phyloP scores from a whole-genome alignment of 2,113 vertebrate genomes.

The Callorhinus ursinus region DNA sequence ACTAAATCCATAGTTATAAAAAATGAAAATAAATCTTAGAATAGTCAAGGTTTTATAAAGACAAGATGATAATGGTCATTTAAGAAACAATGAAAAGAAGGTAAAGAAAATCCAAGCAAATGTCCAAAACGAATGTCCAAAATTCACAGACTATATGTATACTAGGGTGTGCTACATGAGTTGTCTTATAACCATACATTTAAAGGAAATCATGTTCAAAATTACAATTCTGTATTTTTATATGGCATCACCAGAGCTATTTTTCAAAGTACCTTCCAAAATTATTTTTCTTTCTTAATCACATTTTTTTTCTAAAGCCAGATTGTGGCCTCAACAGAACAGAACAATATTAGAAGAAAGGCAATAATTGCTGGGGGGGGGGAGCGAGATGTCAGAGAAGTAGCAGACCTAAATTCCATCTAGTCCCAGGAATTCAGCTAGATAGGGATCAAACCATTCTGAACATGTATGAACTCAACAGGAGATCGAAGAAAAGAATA shows the following conservation, averaged over 20 bases:
- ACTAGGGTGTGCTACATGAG: neutral
- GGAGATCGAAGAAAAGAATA: no score
- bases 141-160: neutral
- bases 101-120: slow-evolving; percentile 19
- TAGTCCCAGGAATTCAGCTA: no score
- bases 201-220: slow-evolving; percentile 39
- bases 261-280: slow-evolving; percentile 33
- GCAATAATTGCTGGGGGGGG: neutral
- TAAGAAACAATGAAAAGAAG: slow-evolving; percentile 21
- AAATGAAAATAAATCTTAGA: slow-evolving; percentile 41
- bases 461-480: no score
- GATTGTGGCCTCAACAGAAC: neutral
- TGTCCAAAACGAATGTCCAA: neutral
- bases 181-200: neutral
- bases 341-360: slow-evolving; percentile 11
- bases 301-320: neutral
- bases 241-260: neutral
- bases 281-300: slow-evolving; percentile 52
- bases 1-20: neutral
- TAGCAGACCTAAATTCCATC: no score
- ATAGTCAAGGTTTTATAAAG: slow-evolving; percentile 15
- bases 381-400: no score
- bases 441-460: no score
- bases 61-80: neutral
- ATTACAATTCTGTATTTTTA: neutral